phyloP scores from a whole-genome alignment of 92 coral and sea anemone genomes.

The Pocillopora meandrina region DNA sequence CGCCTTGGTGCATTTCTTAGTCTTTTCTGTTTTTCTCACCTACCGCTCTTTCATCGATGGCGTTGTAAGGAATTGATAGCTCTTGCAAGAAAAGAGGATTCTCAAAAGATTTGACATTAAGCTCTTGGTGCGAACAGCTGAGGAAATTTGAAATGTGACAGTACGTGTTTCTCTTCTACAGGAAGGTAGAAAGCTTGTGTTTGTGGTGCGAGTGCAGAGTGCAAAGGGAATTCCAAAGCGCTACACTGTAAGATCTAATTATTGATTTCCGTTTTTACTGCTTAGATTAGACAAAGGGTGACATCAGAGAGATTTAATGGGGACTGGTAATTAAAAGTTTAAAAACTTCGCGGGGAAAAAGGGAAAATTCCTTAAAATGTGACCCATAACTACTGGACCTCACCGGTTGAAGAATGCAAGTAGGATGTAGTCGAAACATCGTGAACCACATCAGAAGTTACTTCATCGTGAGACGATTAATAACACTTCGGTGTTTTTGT shows the following conservation, averaged over 20 bases:
- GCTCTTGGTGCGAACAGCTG: not conserved
- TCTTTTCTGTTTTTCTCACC: not conserved
- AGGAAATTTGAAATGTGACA: not conserved
- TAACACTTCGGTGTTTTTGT: too few species aligned
- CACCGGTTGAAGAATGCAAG: too few species aligned
- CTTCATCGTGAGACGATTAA: too few species aligned
- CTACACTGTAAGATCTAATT: constrained; percentile 69
- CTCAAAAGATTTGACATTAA: not conserved
- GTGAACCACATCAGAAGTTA: too few species aligned
- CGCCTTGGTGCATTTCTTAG: not conserved
- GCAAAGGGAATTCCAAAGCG: constrained; percentile 88
- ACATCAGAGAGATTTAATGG: too few species aligned
- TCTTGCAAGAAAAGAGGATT: not conserved
- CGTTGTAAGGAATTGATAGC: too few species aligned
- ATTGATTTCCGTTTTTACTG: not conserved
- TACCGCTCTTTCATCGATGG: not conserved
- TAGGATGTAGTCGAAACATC: too few species aligned
- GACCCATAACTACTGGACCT: too few species aligned
- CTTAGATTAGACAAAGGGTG: too few species aligned
- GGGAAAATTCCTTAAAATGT: too few species aligned
- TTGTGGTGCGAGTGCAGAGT: constrained; percentile 87
- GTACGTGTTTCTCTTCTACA: constrained; percentile 8
- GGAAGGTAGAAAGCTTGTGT: constrained; percentile 86
- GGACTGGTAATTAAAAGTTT: too few species aligned
- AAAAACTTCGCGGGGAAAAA: too few species aligned